phyloP scores from a whole-genome alignment of 2,888 invertebrate species.

The Cryptus armator region DNA sequence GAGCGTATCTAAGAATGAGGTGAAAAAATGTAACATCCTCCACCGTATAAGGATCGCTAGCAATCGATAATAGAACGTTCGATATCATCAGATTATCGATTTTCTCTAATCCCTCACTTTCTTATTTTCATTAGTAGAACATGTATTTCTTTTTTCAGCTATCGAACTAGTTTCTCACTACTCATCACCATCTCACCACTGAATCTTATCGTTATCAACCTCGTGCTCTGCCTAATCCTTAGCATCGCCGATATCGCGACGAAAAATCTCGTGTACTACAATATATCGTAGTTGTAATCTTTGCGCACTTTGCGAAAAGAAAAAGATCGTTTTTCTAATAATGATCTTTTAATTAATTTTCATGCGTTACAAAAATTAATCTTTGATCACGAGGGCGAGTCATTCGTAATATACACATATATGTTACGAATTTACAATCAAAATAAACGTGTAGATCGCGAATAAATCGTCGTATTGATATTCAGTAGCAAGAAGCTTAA shows the following conservation, averaged over 20 bases:
- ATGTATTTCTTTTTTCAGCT: background rate
- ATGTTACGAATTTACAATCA: background rate
- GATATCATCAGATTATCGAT: background rate
- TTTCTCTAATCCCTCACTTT: background rate
- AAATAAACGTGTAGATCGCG: background rate
- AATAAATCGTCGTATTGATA: conserved; percentile 16
- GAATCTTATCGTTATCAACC: background rate
- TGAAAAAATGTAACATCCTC: background rate
- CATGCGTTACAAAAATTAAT: background rate
- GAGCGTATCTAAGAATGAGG: background rate
- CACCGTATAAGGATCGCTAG: background rate
- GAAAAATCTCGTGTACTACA: background rate
- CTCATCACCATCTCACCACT: background rate
- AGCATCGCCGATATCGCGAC: background rate
- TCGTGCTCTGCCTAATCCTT: background rate
- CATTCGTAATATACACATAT: background rate
- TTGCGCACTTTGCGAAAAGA: background rate
- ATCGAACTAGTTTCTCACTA: background rate
- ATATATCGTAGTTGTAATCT: background rate
- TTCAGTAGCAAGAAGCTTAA: conserved; percentile 1
- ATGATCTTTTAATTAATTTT: background rate
- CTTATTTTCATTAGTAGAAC: background rate
- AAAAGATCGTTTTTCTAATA: background rate
- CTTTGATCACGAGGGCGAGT: background rate
- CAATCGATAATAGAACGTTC: background rate